Evolutionary conservation across 1,140 invertebrate species (phyloP).

Genomic region (Teleopsis dalmanni): DNA sequence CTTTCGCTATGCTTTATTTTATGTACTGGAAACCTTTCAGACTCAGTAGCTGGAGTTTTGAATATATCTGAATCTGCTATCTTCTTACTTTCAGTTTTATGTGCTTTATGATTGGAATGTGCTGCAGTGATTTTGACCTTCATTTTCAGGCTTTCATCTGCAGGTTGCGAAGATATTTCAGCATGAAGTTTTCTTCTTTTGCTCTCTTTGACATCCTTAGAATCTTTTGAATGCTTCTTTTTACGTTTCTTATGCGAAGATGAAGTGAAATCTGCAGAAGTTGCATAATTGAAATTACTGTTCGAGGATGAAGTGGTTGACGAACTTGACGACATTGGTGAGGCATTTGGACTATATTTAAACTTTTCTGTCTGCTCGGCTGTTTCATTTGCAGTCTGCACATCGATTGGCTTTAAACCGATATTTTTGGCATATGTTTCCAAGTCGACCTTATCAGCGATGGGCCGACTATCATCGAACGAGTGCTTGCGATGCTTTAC

Average conservation of each 20-base stretch:
- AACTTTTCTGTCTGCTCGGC: not conserved
- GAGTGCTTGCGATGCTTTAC: conserved; percentile 10
- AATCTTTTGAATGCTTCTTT: conserved; percentile 42
- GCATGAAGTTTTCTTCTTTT: conserved; percentile 38
- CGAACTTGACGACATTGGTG: conserved; percentile 35
- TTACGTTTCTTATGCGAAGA: conserved; percentile 42
- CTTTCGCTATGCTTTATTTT: not conserved
- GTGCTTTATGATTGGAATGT: conserved; percentile 20
- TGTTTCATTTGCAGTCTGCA: conserved; percentile 12
- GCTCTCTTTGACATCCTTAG: conserved; percentile 31
- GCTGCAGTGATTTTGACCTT: conserved; percentile 38
- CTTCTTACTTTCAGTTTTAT: conserved; percentile 31
- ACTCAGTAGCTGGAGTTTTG: not conserved
- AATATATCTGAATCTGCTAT: conserved; percentile 7
- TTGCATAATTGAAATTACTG: conserved; percentile 14
- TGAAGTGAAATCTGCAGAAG: conserved; percentile 5
- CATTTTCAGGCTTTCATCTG: conserved; percentile 35
- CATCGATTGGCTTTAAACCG: conserved; percentile 36
- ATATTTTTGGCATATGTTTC: conserved; percentile 42
- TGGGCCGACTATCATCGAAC: conserved; percentile 7
- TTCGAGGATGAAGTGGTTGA: conserved; percentile 26
- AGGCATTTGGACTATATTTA: conserved; percentile 35
- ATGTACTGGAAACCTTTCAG: not conserved
- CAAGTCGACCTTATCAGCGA: conserved; percentile 26
- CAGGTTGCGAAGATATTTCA: conserved; percentile 37